These are phyloP conservation scores for Chymomyza caudatula DNA, from an alignment of 2,888 invertebrate genomes.

Conservation along the genomic window DNA sequence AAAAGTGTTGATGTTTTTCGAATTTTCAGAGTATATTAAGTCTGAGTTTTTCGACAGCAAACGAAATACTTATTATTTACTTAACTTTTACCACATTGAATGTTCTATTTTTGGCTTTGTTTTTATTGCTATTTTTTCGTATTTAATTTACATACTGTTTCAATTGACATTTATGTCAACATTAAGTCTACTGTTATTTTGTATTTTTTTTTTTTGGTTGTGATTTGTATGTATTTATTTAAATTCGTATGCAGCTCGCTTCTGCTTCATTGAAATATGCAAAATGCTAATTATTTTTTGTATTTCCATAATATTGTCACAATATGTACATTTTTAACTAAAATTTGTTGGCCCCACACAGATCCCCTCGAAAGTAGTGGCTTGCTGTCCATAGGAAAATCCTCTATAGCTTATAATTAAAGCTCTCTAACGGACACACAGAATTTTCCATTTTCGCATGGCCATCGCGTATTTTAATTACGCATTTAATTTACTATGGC, in stretches of 20 bases:
- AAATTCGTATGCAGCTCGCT: not conserved
- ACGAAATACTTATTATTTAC: not conserved
- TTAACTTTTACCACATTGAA: not conserved
- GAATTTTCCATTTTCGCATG: not conserved
- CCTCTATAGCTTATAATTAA: not conserved
- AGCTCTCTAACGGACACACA: not conserved
- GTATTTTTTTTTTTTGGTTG: not conserved
- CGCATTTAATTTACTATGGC: not conserved
- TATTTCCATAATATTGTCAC: conserved; percentile 65
- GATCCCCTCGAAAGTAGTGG: not conserved
- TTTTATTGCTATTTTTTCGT: not conserved
- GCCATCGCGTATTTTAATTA: not conserved
- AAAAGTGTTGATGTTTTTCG: too few relatives aligned
- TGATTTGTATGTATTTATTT: not conserved
- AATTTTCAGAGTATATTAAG: too few relatives aligned
- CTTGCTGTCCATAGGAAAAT: too few relatives aligned
- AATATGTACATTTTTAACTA: conserved; percentile 45
- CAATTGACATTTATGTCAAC: not conserved
- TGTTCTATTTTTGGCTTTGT: not conserved
- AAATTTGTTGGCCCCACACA: not conserved
- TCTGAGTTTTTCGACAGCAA: too few relatives aligned
- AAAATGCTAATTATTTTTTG: conserved; percentile 74
- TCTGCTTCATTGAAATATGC: conserved; percentile 56
- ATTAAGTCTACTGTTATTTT: not conserved
- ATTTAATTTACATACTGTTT: not conserved